phyloP scores from a whole-genome alignment of 2,113 vertebrate genomes.

The Lucifuga dentata region DNA sequence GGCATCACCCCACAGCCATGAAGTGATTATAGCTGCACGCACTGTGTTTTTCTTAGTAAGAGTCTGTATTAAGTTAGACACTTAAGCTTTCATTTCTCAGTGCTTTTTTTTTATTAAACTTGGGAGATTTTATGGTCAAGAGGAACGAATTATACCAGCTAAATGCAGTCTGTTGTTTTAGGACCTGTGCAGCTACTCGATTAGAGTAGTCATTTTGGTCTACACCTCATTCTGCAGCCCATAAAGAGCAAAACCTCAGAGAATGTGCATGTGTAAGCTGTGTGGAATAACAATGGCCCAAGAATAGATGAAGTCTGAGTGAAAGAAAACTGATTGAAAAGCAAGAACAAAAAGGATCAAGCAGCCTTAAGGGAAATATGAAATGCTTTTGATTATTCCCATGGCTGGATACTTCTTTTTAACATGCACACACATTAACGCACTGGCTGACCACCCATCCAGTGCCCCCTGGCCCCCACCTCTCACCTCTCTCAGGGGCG shows the following conservation, averaged over 20 bases:
- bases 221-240: conserved; percentile 73
- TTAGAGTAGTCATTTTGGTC: conserved; percentile 72
- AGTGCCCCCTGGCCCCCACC: conserved; percentile 74
- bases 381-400: conserved; percentile 70
- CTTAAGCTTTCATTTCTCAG: conserved; percentile 54
- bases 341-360: conserved; percentile 52
- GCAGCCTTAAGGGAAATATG: conserved; percentile 46
- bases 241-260: conserved; percentile 76
- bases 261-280: conserved; percentile 72
- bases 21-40: conserved; percentile 11
- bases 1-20: conserved; percentile 3
- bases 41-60: conserved; percentile 44
- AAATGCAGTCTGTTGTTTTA: conserved; percentile 73
- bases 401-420: conserved; percentile 29
- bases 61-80: conserved; percentile 50
- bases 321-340: conserved; percentile 50
- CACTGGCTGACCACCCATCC: conserved; percentile 81
- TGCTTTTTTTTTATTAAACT: conserved; percentile 64
- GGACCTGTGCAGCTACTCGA: conserved; percentile 64
- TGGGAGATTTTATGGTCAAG: conserved; percentile 63
- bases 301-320: conserved; percentile 58
- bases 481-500: conserved; percentile 74
- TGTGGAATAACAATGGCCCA: conserved; percentile 70
- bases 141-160: conserved; percentile 67
- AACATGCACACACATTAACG: conserved; percentile 64